Evolutionary conservation across 2,888 invertebrate species (phyloP).

Genomic region (Trilocha varians): DNA sequence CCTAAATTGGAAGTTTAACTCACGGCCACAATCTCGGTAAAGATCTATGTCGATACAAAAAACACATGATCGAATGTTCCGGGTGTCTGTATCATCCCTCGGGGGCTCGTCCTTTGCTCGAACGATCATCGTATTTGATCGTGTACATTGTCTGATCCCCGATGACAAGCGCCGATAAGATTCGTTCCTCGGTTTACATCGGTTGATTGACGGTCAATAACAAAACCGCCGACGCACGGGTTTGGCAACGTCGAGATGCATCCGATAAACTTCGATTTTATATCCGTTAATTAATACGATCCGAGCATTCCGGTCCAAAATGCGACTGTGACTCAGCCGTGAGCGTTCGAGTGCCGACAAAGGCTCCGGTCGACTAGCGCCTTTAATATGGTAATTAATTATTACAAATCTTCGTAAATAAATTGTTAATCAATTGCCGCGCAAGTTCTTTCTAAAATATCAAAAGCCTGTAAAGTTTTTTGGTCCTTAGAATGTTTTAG

Average conservation of each 20-base stretch:
- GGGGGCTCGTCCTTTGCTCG: slow-evolving; percentile 34
- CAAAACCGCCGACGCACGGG: slow-evolving; percentile 59
- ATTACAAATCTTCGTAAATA: slow-evolving; percentile 60
- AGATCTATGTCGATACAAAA: slow-evolving; percentile 27
- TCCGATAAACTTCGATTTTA: slow-evolving; percentile 69
- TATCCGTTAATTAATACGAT: slow-evolving; percentile 72
- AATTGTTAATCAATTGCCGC: slow-evolving; percentile 54
- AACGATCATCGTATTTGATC: slow-evolving; percentile 62
- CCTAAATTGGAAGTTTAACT: slow-evolving; percentile 40
- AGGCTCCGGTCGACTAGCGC: slow-evolving; percentile 57
- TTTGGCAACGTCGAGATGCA: slow-evolving; percentile 69
- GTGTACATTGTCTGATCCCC: slow-evolving; percentile 62
- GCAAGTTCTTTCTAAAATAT: slow-evolving; percentile 28
- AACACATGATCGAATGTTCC: slow-evolving; percentile 21
- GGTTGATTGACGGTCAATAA: slow-evolving; percentile 39
- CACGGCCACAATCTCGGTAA: slow-evolving; percentile 25
- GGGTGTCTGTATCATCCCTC: slow-evolving; percentile 29
- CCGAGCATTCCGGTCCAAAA: slow-evolving; percentile 61
- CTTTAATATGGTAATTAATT: slow-evolving; percentile 70
- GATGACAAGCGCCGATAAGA: slow-evolving; percentile 65
- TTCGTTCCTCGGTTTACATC: slow-evolving; percentile 44
- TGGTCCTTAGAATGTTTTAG: slow-evolving; percentile 12
- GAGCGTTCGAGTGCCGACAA: slow-evolving; percentile 62
- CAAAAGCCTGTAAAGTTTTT: slow-evolving; percentile 11
- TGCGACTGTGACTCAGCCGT: slow-evolving; percentile 63